A percentile compares a stretch with the other conserved stretches of the same genome.
phyloP scores from a whole-genome alignment of 2,113 vertebrate species.

The Oreochromis spilurus region DNA sequence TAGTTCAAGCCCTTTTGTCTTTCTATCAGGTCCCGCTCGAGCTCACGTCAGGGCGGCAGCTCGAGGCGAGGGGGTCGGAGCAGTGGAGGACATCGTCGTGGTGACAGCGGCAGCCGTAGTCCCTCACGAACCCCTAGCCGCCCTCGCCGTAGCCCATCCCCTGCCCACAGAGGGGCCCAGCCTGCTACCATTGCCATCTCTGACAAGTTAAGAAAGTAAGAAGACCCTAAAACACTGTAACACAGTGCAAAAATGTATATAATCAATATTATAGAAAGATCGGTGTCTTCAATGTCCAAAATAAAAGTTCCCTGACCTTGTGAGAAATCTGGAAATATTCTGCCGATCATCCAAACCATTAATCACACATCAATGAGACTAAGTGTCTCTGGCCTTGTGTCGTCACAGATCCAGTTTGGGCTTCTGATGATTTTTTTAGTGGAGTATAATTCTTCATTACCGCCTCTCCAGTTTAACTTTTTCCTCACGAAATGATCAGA shows the following conservation, averaged over 20 bases:
- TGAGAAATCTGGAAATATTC: background rate
- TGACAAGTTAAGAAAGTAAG: constrained; percentile 95
- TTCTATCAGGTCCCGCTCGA: constrained; percentile 73
- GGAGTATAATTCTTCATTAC: background rate
- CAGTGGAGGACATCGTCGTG: constrained; percentile 63
- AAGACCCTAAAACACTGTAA: background rate
- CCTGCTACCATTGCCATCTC: constrained; percentile 66
- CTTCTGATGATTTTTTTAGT: background rate
- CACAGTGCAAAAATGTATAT: background rate
- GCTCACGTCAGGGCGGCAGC: constrained; percentile 78
- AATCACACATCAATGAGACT: background rate
- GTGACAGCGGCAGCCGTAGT: constrained; percentile 78
- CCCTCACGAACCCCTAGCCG: constrained; percentile 73
- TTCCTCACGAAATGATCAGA: background rate
- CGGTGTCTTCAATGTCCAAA: background rate
- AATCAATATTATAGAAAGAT: background rate
- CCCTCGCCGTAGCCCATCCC: constrained; percentile 75
- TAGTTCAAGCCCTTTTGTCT: background rate
- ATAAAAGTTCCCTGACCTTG: fast-evolving
- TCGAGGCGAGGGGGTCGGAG: constrained; percentile 72
- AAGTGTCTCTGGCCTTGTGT: background rate
- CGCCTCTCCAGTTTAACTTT: background rate
- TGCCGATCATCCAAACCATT: background rate
- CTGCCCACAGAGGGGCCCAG: constrained; percentile 68
- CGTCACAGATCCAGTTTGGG: background rate